Conservation (phyloP, 2,888 invertebrate species). For the Teinopalpus imperialis region DNA sequence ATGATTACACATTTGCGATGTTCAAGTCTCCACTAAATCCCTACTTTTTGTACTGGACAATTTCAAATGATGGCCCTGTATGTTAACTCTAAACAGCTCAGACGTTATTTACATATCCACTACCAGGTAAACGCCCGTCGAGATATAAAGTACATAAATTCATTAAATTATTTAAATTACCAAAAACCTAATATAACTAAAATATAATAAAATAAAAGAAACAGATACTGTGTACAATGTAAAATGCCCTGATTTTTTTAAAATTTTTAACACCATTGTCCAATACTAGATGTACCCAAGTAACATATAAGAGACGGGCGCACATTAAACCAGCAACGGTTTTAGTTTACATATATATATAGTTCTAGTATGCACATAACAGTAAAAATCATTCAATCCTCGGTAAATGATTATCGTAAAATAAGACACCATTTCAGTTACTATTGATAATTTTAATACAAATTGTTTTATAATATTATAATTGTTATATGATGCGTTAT, state of each 20-base stretch:
- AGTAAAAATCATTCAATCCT: slow-evolving; percentile 58
- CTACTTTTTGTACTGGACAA: slow-evolving; percentile 74
- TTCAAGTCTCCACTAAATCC: slow-evolving; percentile 44
- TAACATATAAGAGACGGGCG: neutral
- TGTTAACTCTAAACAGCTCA: slow-evolving; percentile 14
- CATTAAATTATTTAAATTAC: too few species aligned
- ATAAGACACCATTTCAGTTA: slow-evolving; percentile 30
- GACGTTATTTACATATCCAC: too few species aligned
- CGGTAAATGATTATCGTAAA: slow-evolving; percentile 47
- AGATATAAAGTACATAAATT: too few species aligned
- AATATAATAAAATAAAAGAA: too few species aligned
- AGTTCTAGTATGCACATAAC: too few species aligned
- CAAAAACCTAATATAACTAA: too few species aligned
- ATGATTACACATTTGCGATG: slow-evolving; percentile 49
- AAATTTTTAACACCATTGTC: slow-evolving; percentile 31
- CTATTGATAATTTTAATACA: too few species aligned
- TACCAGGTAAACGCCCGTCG: too few species aligned
- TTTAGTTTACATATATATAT: too few species aligned
- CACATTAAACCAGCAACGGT: slow-evolving; percentile 23
- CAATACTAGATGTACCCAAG: slow-evolving; percentile 10
- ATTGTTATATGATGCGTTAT: too few species aligned
- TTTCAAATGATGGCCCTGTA: slow-evolving; percentile 38
- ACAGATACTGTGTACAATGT: too few species aligned
- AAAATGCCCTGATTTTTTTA: too few species aligned
- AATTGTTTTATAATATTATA: neutral